A percentile compares a stretch with the other conserved stretches of the same genome.
Evolutionary conservation across 1,140 invertebrate genomes (phyloP).

Genomic region (Whitmania pigra): DNA sequence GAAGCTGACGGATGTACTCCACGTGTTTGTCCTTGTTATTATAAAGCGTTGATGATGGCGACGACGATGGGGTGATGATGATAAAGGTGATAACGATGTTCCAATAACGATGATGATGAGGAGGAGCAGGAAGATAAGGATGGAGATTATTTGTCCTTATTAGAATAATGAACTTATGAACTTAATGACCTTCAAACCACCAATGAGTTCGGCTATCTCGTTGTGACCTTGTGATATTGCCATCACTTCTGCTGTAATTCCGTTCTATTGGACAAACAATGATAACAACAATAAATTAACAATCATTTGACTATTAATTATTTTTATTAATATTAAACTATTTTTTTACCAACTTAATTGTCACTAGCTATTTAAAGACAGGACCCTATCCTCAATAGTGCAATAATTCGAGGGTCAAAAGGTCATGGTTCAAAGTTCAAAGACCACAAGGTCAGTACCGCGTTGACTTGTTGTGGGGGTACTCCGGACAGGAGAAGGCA

Average conservation of each 20-base stretch:
- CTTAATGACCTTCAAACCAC: constrained; percentile 57
- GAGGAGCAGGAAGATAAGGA: constrained; percentile 18
- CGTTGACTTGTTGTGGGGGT: constrained; percentile 44
- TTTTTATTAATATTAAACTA: too few species aligned
- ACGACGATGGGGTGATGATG: constrained; percentile 17
- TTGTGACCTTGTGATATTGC: constrained; percentile 64
- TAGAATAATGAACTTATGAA: constrained; percentile 31
- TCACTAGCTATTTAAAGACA: too few species aligned
- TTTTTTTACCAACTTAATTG: too few species aligned
- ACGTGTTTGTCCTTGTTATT: constrained; percentile 47
- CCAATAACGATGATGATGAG: constrained; percentile 21
- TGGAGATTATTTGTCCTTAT: neutral
- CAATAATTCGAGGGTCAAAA: too few species aligned
- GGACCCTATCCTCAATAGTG: neutral
- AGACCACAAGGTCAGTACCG: constrained; percentile 34
- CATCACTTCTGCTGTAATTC: constrained; percentile 65
- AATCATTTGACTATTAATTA: too few species aligned
- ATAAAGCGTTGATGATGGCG: constrained; percentile 2
- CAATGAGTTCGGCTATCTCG: constrained; percentile 59
- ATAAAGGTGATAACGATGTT: constrained; percentile 21
- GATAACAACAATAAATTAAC: neutral
- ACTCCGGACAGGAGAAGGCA: constrained; percentile 54
- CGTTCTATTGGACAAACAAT: constrained; percentile 45
- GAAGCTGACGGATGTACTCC: constrained; percentile 57
- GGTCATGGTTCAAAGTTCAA: too few species aligned